These are phyloP conservation scores for Pseudocheirus occidentalis DNA, from an alignment of 2,797 vertebrate species.

Conservation along the genomic window DNA sequence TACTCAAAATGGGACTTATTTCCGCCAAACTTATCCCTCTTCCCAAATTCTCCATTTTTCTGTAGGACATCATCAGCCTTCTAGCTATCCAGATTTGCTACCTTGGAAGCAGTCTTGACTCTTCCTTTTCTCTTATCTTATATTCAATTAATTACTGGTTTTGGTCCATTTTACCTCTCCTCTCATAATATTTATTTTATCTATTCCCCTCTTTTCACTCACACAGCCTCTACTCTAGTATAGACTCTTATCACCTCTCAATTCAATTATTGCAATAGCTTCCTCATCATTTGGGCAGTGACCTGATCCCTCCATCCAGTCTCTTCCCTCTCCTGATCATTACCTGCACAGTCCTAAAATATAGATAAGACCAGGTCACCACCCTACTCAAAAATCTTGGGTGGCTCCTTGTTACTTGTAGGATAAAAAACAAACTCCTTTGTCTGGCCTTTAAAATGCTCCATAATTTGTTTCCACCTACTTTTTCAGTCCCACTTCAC, in stretches of 20 bases:
- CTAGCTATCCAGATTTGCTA: not conserved
- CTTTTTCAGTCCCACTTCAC: not conserved
- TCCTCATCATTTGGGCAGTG: not conserved
- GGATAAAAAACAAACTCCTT: not conserved
- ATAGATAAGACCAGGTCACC: not conserved
- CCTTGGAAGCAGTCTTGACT: not conserved
- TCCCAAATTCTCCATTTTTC: not conserved
- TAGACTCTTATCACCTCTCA: not conserved
- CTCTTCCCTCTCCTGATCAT: not conserved
- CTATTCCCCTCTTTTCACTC: not conserved
- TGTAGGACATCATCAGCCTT: not conserved
- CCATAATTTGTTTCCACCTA: not conserved
- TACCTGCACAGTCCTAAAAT: not conserved
- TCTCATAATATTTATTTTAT: not conserved
- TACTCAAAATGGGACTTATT: not conserved
- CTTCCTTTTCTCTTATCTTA: not conserved
- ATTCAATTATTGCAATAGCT: not conserved
- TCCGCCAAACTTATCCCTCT: not conserved
- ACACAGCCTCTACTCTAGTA: not conserved
- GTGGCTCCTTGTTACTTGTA: not conserved
- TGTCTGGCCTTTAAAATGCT: not conserved
- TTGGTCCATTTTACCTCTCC: not conserved
- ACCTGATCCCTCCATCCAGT: not conserved
- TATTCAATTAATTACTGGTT: not conserved
- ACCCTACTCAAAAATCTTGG: not conserved